Percentiles rank a stretch among this genome's conserved stretches.
These are phyloP conservation scores for Nyctibius bracteatus DNA, from an alignment of 2,113 vertebrate species.

Conservation along the genomic window DNA sequence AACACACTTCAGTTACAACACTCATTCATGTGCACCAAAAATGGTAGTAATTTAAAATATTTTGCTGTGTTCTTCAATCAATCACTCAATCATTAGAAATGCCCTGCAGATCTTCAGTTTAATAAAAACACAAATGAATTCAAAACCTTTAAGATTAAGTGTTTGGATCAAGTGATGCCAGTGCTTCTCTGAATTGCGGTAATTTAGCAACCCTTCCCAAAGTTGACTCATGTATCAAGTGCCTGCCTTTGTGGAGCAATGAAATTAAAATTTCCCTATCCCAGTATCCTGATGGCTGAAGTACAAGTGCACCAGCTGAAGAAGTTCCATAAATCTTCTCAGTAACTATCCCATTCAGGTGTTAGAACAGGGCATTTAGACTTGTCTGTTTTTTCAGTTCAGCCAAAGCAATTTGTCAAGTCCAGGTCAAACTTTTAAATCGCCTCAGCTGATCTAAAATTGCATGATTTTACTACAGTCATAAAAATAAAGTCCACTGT, in stretches of 20 bases:
- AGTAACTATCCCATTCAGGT: not conserved
- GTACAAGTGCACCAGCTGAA: not conserved
- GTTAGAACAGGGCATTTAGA: not conserved
- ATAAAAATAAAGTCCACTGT: not conserved
- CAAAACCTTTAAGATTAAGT: not conserved
- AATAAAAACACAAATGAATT: not conserved
- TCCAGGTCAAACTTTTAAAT: not conserved
- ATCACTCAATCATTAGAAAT: not conserved
- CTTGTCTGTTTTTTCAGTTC: not conserved
- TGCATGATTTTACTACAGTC: not conserved
- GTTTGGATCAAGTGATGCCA: not conserved
- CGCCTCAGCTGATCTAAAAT: not conserved
- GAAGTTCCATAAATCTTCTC: not conserved
- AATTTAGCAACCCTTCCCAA: not conserved
- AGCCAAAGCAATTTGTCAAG: not conserved
- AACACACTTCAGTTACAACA: not conserved
- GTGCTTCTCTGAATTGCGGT: not conserved
- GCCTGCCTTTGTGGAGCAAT: not conserved
- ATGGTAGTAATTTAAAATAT: not conserved
- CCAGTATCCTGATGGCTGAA: not conserved
- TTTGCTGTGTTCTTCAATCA: not conserved
- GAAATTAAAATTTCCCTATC: not conserved
- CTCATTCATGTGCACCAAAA: not conserved
- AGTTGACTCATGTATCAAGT: not conserved
- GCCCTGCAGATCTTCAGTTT: not conserved